Conservation (phyloP, 1,140 invertebrate genomes). For the Brachionus rotundiformis region DNA sequence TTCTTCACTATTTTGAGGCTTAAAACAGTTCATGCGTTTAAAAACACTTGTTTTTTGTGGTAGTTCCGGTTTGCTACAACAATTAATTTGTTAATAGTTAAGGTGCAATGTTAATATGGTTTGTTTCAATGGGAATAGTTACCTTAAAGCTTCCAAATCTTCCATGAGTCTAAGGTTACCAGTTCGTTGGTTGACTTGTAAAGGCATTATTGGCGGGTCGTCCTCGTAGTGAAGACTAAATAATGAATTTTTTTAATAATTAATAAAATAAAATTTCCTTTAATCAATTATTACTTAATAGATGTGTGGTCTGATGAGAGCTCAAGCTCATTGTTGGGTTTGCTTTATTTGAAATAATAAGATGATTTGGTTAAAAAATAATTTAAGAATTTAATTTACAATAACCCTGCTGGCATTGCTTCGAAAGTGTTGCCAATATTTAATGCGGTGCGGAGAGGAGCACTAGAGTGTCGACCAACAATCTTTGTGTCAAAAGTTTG, state of each 20-base stretch:
- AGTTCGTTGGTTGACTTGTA: conserved; percentile 16
- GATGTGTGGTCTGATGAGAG: conserved; percentile 33
- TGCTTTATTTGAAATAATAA: neutral
- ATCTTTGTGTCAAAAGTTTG: conserved; percentile 42
- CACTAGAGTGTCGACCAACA: neutral
- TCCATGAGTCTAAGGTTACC: conserved; percentile 22
- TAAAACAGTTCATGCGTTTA: conserved; percentile 52
- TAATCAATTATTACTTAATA: conserved; percentile 44
- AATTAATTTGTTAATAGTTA: conserved; percentile 9
- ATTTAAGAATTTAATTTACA: too few relatives aligned
- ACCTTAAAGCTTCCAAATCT: neutral
- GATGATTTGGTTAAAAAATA: neutral
- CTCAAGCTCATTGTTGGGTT: conserved; percentile 20
- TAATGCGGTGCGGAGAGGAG: neutral
- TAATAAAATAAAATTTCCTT: too few relatives aligned
- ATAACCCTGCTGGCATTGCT: neutral
- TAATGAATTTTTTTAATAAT: neutral
- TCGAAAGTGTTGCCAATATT: neutral
- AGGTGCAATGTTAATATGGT: neutral
- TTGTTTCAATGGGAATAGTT: neutral
- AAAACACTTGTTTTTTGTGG: conserved; percentile 47
- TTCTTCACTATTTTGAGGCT: conserved; percentile 52
- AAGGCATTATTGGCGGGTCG: conserved; percentile 31
- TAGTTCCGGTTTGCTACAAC: conserved; percentile 30
- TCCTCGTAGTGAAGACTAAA: conserved; percentile 42